Conservation (phyloP, 1,140 invertebrate species). For the Drosophila nannoptera region DNA sequence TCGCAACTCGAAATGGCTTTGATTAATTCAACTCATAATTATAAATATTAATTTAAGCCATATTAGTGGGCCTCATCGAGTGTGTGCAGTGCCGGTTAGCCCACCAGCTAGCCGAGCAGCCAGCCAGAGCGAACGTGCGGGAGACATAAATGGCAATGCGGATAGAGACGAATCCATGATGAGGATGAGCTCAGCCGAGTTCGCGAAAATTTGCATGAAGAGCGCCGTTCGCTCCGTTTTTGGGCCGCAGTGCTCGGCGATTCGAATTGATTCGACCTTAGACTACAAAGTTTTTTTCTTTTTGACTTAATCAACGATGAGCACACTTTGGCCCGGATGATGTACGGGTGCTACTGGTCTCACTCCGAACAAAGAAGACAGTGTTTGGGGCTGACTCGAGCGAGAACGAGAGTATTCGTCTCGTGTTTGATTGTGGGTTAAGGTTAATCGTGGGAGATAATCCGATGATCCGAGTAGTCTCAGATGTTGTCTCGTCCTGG, state of each 20-base stretch:
- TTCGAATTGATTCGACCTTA: constrained; percentile 48
- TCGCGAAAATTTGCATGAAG: constrained; percentile 47
- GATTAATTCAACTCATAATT: constrained; percentile 57
- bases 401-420: too few species aligned
- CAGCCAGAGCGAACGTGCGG: constrained; percentile 31
- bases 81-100: constrained; percentile 62
- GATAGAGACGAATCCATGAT: constrained; percentile 15
- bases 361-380: constrained; percentile 27
- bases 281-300: constrained; percentile 2
- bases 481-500: too few species aligned
- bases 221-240: constrained; percentile 56
- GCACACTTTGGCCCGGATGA: constrained; percentile 45
- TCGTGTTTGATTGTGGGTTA: too few species aligned
- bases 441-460: too few species aligned
- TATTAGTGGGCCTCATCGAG: constrained; percentile 43
- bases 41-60: constrained; percentile 56
- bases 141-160: constrained; percentile 48
- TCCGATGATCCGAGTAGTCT: too few species aligned
- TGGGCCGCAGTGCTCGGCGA: constrained; percentile 41
- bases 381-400: constrained; percentile 4
- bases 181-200: constrained; percentile 24
- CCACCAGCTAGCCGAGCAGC: constrained; percentile 48
- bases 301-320: constrained; percentile 6
- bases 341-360: constrained; percentile 39
- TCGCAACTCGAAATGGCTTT: constrained; percentile 55